Percentiles rank a stretch among this genome's conserved stretches.
phyloP scores from a whole-genome alignment of 2,888 invertebrate species.

The Tachina fera region DNA sequence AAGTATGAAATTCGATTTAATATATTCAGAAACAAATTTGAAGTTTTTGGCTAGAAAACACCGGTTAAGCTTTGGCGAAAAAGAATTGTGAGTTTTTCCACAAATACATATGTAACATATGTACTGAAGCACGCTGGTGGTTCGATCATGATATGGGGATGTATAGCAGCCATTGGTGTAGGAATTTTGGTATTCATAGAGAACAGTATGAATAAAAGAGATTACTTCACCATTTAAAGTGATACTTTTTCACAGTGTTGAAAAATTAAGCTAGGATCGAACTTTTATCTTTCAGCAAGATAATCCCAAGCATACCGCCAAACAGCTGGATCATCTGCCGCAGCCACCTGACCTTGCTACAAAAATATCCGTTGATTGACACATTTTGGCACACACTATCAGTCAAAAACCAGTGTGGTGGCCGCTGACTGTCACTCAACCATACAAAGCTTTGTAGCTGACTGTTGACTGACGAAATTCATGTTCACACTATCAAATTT shows the following conservation, averaged over 20 bases:
- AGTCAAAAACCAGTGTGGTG: too few relatives aligned
- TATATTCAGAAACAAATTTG: neutral
- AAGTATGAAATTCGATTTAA: neutral
- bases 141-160: too few relatives aligned
- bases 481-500: too few relatives aligned
- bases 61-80: neutral
- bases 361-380: too few relatives aligned
- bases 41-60: neutral
- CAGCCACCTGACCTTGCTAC: conserved; percentile 37
- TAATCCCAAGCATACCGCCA: conserved; percentile 1
- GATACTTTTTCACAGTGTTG: conserved; percentile 15
- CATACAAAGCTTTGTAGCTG: too few relatives aligned
- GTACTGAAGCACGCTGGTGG: too few relatives aligned
- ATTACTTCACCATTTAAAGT: conserved; percentile 5
- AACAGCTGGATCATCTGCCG: neutral
- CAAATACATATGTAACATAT: neutral
- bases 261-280: conserved; percentile 5
- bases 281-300: conserved; percentile 25
- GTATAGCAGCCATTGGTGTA: neutral
- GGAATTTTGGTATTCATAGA: neutral
- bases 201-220: conserved; percentile 8
- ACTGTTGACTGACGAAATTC: too few relatives aligned
- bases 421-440: too few relatives aligned
- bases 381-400: too few relatives aligned
- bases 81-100: neutral